Evolutionary conservation across 2,888 invertebrate genomes (phyloP), one percentile per base, ranked within the genome.

Genomic region (Sicus ferrugineus): DNA sequence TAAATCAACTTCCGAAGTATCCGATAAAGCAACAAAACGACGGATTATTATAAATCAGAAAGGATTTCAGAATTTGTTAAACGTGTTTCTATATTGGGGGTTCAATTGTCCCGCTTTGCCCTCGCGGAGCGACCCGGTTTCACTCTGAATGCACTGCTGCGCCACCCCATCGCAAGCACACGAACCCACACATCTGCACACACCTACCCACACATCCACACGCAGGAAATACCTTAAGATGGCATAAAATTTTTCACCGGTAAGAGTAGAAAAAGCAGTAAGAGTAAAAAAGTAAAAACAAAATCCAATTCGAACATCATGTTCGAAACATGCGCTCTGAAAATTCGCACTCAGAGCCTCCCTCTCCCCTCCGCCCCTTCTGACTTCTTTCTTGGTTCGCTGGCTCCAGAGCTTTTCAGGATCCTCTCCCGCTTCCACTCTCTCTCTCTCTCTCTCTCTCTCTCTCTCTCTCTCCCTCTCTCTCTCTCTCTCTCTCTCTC

Each of bases 291-390:
- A 50, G 28, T 0, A 54, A 31, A 28, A 61, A 14, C 23, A 34
- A 62, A 26, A 67, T 28, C 61, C 70, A 69, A 19, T 70, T 74
- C 74, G 73, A 73, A 74, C 70, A 73, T 73, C 23, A 70, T 73
- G 74, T 73, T 73, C 73, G 74, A 74, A 69, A 19, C 72, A 72
- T 74, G 72, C 71, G 72, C 74, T 65, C 59, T 52, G 4, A 28
- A 46, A 14, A 28, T 0, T 5, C 34, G 31, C 16, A 19, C 21
- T n/a, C n/a, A n/a, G n/a, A n/a, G n/a, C n/a, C 23, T 69, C 26
- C 19, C 19, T 52, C 50, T 16, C 59, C 48, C 50, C 67, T 54
- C 64, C 38, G 19, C n/a, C 1, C n/a, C 54, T 26, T 19, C 16
- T 4, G 31, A 38, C 26, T 34, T 50, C 34, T 38, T 30, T 34